Evolutionary conservation across 2,888 invertebrate species (phyloP), one percentile per base, ranked within the genome.

Genomic region (Xestia rhomboidea): DNA sequence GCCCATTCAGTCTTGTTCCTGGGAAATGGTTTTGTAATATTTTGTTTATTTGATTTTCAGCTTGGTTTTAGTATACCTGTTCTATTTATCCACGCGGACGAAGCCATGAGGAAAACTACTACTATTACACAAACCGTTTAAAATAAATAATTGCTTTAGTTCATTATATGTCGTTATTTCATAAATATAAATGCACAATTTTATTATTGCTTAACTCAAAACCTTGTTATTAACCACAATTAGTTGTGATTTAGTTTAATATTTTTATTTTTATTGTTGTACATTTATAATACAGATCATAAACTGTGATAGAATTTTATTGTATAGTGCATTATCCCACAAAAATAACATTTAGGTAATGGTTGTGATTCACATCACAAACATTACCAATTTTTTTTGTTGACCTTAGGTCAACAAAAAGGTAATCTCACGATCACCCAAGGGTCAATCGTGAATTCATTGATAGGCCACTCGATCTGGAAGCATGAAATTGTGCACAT

Each of bases 71-170:
- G 4, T 24, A 27, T 7, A 49, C 11, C 3, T 72, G 15, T 8
- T n/a, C 15, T 67, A 46, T 21, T 27, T n/a, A 30, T 34, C 7
- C 13, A 18, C 11, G 5, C 46, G 0, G 34, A 34, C 24, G n/a
- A n/a, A 13, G 21, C 38, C 21, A 21, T 21, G 21, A 2, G 62
- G 1, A 18, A 34, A 34, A 3, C 18, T 30, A 18, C 18, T 38
- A 38, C 2, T 1, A 27, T 24, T 27, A 41, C 44, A 27, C 30
- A 15, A 74, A 51, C 41, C 49, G 3, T 30, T 51, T 49, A 10
- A 74, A 74, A 62, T 49, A 77, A 73, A 78, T 68, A 54, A 67
- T 34, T 60, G 8, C 24, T 62, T 24, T 15, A 51, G 41, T 73
- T 34, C 4, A 63, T 74, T 30, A 51, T 21, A 44, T 34, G 6